A percentile compares a stretch with the other conserved stretches of the same genome.
Evolutionary conservation across 2,113 vertebrate species (phyloP).

Genomic region (Antechinus flavipes): DNA sequence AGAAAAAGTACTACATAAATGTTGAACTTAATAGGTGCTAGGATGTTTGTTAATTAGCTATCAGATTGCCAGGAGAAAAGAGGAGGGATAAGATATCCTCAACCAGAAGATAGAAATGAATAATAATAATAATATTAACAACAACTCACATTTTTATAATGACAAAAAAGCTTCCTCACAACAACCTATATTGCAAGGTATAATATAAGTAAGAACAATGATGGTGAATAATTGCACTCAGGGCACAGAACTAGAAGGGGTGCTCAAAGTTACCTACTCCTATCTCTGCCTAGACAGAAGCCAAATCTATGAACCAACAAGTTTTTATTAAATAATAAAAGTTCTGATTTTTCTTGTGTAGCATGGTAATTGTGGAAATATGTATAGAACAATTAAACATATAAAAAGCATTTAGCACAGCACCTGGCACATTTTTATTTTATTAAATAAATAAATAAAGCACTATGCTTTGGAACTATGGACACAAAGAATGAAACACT

Average conservation of each 20-base stretch:
- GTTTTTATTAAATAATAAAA: not conserved
- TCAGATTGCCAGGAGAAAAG: accelerated
- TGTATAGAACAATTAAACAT: no score
- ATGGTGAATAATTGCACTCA: not conserved
- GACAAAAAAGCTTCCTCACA: not conserved
- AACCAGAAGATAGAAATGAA: not conserved
- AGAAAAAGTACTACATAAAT: no score
- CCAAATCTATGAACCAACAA: not conserved
- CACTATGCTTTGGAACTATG: not conserved
- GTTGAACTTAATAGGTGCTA: no score
- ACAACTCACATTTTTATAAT: not conserved
- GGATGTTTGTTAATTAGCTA: not conserved
- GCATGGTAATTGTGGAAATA: no score
- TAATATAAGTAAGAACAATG: not conserved
- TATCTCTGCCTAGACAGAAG: not conserved
- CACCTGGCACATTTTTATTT: not conserved
- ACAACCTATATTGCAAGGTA: not conserved
- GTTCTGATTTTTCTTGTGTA: no score
- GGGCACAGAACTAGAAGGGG: not conserved
- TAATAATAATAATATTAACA: no score
- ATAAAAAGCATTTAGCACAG: no score
- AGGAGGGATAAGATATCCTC: not conserved
- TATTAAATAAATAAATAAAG: not conserved
- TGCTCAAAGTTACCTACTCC: not conserved
- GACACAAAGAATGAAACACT: not conserved